Evolutionary conservation across 2,113 vertebrate species (phyloP).

Genomic region (Bambusicola thoracicus): DNA sequence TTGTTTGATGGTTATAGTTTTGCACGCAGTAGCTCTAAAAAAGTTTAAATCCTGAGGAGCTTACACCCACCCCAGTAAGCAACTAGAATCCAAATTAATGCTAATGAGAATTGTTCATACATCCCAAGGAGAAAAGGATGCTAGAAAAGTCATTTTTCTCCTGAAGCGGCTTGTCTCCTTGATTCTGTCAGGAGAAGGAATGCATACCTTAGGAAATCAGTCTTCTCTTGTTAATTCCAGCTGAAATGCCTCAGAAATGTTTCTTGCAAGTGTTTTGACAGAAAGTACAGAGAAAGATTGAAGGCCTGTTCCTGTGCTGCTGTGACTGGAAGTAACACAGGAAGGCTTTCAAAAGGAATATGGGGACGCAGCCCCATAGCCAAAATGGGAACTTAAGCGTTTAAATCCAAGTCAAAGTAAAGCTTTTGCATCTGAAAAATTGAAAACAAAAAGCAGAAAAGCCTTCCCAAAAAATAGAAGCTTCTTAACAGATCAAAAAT

Average conservation of each 20-base stretch:
- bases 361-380: neutral
- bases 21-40: neutral
- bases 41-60: neutral
- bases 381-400: neutral
- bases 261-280: conserved; percentile 59
- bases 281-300: neutral
- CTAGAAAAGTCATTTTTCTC: conserved; percentile 7
- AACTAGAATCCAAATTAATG: conserved; percentile 26
- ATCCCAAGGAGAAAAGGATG: conserved; percentile 12
- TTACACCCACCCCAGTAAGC: conserved; percentile 38
- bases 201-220: conserved; percentile 25
- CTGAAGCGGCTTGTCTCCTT: conserved; percentile 43
- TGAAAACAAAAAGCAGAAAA: neutral
- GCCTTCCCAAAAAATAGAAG: neutral
- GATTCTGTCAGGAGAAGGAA: conserved; percentile 40
- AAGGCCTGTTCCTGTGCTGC: conserved; percentile 26
- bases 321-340: conserved; percentile 27
- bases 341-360: neutral
- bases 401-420: neutral
- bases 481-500: neutral
- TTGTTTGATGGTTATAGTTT: conserved; percentile 22
- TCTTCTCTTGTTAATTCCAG: conserved; percentile 61
- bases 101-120: neutral
- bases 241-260: conserved; percentile 46
- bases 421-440: neutral